phyloP scores from a whole-genome alignment of 2,113 vertebrate genomes.

The Eretmochelys imbricata region DNA sequence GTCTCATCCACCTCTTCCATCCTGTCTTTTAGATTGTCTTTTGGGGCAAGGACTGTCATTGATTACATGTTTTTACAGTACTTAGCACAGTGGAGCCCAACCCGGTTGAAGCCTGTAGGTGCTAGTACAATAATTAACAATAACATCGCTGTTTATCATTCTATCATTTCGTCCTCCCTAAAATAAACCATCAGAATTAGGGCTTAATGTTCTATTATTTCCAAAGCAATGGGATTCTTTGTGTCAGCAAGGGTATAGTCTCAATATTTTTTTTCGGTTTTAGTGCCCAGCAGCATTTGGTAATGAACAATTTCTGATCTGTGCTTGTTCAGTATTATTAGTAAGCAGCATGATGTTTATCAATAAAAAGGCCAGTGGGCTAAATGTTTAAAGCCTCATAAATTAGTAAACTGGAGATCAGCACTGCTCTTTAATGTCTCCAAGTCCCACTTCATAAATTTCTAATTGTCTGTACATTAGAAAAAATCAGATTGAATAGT shows the following conservation, averaged over 20 bases:
- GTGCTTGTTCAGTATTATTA: conserved; percentile 11
- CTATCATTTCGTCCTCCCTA: neutral
- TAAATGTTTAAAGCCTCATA: conserved; percentile 45
- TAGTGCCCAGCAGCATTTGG: neutral
- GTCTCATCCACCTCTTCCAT: neutral
- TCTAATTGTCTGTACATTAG: conserved; percentile 65
- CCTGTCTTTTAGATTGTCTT: neutral
- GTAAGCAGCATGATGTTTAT: conserved; percentile 47
- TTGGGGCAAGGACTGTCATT: neutral
- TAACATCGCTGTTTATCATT: neutral
- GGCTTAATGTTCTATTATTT: neutral
- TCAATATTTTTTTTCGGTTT: neutral
- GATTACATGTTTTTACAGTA: neutral
- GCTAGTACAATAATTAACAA: neutral
- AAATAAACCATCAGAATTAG: neutral
- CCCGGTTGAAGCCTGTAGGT: neutral
- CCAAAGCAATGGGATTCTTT: neutral
- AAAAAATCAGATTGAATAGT: conserved; percentile 50
- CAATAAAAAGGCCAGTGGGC: conserved; percentile 30
- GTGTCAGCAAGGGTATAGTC: neutral
- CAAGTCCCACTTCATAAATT: conserved; percentile 67
- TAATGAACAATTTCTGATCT: conserved; percentile 10
- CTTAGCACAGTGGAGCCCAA: neutral
- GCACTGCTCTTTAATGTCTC: conserved; percentile 52
- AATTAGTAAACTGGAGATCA: conserved; percentile 56